Evolutionary conservation across 2,888 invertebrate genomes (phyloP), one percentile per base, ranked within the genome.

Genomic region (Clitarchus hookeri): DNA sequence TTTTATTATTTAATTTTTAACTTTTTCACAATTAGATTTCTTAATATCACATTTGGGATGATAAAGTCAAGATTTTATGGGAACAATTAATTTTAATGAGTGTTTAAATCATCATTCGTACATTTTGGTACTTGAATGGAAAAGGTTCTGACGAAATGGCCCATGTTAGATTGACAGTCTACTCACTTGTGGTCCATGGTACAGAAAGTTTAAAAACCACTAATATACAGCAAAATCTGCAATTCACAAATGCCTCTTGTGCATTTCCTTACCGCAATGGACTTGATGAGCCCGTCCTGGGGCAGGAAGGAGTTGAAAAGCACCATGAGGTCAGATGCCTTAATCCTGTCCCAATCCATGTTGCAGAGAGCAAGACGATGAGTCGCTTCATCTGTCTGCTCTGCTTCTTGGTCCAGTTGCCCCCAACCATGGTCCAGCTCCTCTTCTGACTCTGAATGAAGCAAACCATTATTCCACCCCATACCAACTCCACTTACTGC

Each of bases 321-420:
- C 48, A 98, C 95, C 94, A 97, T 96, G 19, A 99, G 92, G 92
- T 99, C 98, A 23, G 94, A 91, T 19, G 98, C 98, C 90, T 96
- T 95, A 86, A 99, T 96, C 90, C 97, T 94, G 92, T 99, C 99
- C 99, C 99, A 99, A 91, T 99, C 98, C 96, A 99, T 96, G 91
- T 99, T 98, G 91, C 99, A 99, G 19, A 97, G 94, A 36, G 99
- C 99, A 89, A 99, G 92, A 87, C 99, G 93, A 84, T 91, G 90
- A 89, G 98, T 97, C 0, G 95, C 93, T 88, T 97, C 96, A 79
- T 97, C 95, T 0, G 96, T 96, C 82, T 93, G 93, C 78, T 94
- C 96, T 0, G 98, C 98, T 92, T 98, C 97, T 88, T 94, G 95
- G 91, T 98, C 98, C 83, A 98, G 91, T 91, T 98, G 98, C 79